Evolutionary conservation across 2,113 vertebrate genomes (phyloP).

Genomic region (Chascanopsetta lugubris): DNA sequence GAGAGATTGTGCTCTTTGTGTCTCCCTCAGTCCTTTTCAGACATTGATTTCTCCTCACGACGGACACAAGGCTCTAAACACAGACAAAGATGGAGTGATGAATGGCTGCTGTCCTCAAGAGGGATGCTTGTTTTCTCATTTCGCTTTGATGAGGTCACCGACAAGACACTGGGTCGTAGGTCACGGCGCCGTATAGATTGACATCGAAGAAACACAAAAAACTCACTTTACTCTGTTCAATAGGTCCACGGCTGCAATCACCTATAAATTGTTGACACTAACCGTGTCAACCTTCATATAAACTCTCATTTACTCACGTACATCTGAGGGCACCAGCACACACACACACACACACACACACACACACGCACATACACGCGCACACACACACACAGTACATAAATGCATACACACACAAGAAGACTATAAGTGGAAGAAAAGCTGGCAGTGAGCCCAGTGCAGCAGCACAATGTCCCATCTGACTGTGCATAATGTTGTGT

Average conservation of each 20-base stretch:
- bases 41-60: constrained; percentile 76
- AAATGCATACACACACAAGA: constrained; percentile 10
- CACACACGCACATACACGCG: background rate
- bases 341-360: constrained; percentile 1
- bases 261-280: constrained; percentile 61
- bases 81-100: constrained; percentile 75
- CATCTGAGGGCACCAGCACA: constrained; percentile 1
- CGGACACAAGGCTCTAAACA: constrained; percentile 62
- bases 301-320: constrained; percentile 49
- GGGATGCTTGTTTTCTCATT: constrained; percentile 71
- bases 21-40: constrained; percentile 54
- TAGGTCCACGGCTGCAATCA: constrained; percentile 73
- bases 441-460: constrained; percentile 21
- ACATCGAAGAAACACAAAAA: constrained; percentile 67
- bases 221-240: constrained; percentile 71
- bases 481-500: constrained; percentile 30
- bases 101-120: constrained; percentile 73
- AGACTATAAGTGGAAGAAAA: constrained; percentile 19
- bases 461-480: constrained; percentile 23
- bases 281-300: constrained; percentile 52
- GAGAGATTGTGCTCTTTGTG: constrained; percentile 63
- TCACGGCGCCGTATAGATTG: constrained; percentile 65
- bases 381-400: constrained; percentile 24
- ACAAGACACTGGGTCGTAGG: constrained; percentile 68
- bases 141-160: constrained; percentile 77